Percentiles rank a stretch among this genome's conserved stretches.
Evolutionary conservation across 2,113 vertebrate genomes (phyloP).

Genomic region (Cyphomyrus plagiostoma): DNA sequence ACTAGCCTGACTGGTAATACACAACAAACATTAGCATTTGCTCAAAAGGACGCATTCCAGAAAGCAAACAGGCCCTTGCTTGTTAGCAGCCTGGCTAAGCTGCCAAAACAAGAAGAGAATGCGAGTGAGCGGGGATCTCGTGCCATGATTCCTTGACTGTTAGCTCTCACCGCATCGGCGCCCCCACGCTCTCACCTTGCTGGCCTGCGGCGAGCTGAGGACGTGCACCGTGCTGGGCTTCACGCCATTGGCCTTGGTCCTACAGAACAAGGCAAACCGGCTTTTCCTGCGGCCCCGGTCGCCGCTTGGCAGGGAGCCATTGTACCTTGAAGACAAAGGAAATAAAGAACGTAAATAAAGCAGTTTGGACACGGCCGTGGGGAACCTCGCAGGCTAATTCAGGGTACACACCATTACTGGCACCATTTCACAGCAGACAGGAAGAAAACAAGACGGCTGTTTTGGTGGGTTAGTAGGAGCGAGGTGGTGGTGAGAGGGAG

Average conservation of each 20-base stretch:
- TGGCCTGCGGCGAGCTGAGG: constrained; percentile 88
- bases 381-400: not conserved
- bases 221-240: constrained; percentile 92
- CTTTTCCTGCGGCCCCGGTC: constrained; percentile 94
- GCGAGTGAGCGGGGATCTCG: constrained; percentile 37
- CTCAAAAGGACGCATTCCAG: constrained; percentile 28
- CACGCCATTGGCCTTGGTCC: constrained; percentile 89
- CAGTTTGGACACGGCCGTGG: not conserved
- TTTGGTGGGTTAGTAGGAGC: not conserved
- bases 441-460: not conserved
- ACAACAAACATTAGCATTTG: constrained; percentile 23
- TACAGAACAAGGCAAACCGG: constrained; percentile 86
- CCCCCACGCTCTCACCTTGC: constrained; percentile 66
- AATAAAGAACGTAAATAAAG: not conserved
- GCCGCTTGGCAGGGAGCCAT: constrained; percentile 91
- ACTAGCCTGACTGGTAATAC: constrained; percentile 24
- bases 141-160: constrained; percentile 28
- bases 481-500: not conserved
- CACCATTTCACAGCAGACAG: not conserved
- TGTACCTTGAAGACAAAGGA: constrained; percentile 70
- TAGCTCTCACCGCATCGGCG: constrained; percentile 32
- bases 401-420: not conserved
- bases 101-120: constrained; percentile 45
- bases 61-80: constrained; percentile 39
- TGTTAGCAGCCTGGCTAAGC: constrained; percentile 43